Conservation (phyloP, 2,113 vertebrate species). For the Lepus americanus region DNA sequence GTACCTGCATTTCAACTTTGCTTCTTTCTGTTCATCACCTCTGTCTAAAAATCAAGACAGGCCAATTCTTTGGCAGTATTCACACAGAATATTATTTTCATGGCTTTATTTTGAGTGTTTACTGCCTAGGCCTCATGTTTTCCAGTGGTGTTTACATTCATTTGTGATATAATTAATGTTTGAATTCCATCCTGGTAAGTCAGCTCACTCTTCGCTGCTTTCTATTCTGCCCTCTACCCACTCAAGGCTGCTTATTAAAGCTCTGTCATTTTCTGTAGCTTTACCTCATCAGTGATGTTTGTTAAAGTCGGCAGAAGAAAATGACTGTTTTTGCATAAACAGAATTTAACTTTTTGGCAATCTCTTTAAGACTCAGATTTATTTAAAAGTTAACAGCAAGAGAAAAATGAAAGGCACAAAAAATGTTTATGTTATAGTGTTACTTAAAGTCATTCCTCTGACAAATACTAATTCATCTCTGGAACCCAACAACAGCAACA, state of each 20-base stretch:
- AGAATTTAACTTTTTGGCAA: constrained; percentile 28
- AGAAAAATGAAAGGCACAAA: constrained; percentile 58
- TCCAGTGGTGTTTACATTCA: not conserved
- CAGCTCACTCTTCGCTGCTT: not conserved
- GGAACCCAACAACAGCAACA: not conserved
- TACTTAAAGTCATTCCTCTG: constrained; percentile 17
- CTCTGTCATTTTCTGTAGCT: not conserved
- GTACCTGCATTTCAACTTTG: not conserved
- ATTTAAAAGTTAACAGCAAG: constrained; percentile 43
- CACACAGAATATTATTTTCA: not conserved
- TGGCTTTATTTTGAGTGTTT: not conserved
- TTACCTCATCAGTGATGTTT: not conserved
- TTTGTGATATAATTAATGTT: not conserved
- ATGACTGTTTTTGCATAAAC: not conserved
- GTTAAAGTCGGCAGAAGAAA: not conserved
- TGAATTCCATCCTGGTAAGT: not conserved
- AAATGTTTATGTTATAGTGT: not conserved
- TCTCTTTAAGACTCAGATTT: constrained; percentile 11
- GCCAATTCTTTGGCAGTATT: not conserved
- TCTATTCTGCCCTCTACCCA: not conserved
- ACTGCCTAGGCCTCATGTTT: not conserved
- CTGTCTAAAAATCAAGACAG: constrained; percentile 1
- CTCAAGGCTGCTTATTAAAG: not conserved
- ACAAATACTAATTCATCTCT: not conserved
- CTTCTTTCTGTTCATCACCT: not conserved